Percentiles rank a stretch among this genome's conserved stretches.
Evolutionary conservation across 2,797 vertebrate species (phyloP).

Genomic region (Sphaeramia orbicularis): DNA sequence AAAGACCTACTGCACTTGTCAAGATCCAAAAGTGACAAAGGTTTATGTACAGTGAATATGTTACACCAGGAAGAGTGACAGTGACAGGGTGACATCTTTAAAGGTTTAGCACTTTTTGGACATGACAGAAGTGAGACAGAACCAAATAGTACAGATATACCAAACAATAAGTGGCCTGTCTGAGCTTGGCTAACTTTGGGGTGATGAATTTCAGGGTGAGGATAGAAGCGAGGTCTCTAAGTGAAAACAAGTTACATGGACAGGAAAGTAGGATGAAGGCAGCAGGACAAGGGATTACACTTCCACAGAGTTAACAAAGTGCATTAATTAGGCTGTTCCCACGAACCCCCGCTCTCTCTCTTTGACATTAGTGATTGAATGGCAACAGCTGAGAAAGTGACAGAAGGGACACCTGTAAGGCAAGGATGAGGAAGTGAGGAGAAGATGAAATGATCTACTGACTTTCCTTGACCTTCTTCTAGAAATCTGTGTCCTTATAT

Average conservation of each 20-base stretch:
- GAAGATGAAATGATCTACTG: slow-evolving; percentile 29
- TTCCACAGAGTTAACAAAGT: slow-evolving; percentile 50
- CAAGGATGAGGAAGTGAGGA: slow-evolving; percentile 48
- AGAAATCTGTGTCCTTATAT: slow-evolving; percentile 38
- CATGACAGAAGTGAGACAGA: not conserved
- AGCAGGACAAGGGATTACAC: slow-evolving; percentile 34
- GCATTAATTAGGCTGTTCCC: slow-evolving; percentile 60
- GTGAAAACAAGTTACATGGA: slow-evolving; percentile 36
- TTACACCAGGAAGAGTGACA: not conserved
- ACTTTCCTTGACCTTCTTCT: slow-evolving; percentile 7
- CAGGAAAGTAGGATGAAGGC: slow-evolving; percentile 30
- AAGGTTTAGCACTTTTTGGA: slow-evolving; percentile 4
- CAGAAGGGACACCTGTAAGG: slow-evolving; percentile 71
- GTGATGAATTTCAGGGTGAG: slow-evolving; percentile 11
- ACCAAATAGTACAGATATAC: not conserved
- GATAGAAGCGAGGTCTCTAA: slow-evolving; percentile 11
- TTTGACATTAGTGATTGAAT: slow-evolving; percentile 73
- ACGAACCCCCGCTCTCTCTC: slow-evolving; percentile 57
- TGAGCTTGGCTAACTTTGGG: not conserved
- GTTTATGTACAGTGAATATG: not conserved
- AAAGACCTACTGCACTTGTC: slow-evolving; percentile 37
- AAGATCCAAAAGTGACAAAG: slow-evolving; percentile 23
- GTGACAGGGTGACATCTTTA: slow-evolving; percentile 11
- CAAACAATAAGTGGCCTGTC: not conserved
- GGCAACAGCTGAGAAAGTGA: slow-evolving; percentile 79